phyloP scores from a whole-genome alignment of 1,140 invertebrate genomes.

The Drosophila kurseongensis region DNA sequence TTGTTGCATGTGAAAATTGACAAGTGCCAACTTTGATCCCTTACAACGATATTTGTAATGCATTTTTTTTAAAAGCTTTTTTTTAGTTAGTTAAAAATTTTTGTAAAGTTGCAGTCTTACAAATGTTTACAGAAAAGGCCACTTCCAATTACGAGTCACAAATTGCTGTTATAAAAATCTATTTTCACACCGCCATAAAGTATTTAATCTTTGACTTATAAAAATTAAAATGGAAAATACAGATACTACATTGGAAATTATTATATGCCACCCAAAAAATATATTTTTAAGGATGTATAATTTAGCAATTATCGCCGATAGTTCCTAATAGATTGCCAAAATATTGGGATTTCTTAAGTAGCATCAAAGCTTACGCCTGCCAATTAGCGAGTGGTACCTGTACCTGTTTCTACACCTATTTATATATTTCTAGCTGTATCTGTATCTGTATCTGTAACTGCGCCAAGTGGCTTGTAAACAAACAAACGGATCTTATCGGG shows the following conservation, averaged over 20 bases:
- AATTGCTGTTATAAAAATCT: no score
- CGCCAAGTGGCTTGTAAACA: conserved; percentile 36
- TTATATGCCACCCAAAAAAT: neutral
- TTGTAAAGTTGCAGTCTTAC: no score
- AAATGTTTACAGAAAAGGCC: no score
- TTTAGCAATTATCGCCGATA: neutral
- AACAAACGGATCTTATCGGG: conserved; percentile 52
- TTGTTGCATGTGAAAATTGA: conserved; percentile 15
- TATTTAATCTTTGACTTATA: no score
- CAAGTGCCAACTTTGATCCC: neutral
- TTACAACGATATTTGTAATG: neutral
- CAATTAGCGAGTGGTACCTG: conserved; percentile 27
- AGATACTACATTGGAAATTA: neutral
- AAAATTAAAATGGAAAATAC: no score
- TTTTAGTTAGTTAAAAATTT: neutral
- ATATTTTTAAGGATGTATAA: neutral
- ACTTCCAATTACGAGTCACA: no score
- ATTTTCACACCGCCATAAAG: no score
- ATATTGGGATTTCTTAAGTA: neutral
- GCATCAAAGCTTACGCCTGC: neutral
- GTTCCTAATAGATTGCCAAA: neutral
- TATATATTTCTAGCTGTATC: conserved; percentile 8
- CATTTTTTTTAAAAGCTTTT: neutral
- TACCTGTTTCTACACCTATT: conserved; percentile 1
- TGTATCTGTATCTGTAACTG: conserved; percentile 28